These are phyloP conservation scores for Rafetus swinhoei DNA, from an alignment of 2,113 vertebrate species.

Conservation along the genomic window DNA sequence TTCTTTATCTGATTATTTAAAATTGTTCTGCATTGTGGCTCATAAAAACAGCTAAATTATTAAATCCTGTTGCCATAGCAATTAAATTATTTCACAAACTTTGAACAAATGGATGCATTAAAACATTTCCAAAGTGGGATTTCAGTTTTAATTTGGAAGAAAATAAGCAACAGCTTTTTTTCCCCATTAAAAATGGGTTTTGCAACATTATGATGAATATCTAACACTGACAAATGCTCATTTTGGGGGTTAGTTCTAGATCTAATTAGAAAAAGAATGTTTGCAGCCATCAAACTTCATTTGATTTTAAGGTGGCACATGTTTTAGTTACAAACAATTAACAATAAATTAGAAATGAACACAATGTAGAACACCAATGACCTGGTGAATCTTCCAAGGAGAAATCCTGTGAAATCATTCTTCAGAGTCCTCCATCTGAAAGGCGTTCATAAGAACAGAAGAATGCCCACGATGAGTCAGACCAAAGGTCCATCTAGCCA, in stretches of 20 bases:
- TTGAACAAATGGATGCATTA: neutral
- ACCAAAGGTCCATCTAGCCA: no score
- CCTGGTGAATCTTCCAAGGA: neutral
- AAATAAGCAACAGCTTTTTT: neutral
- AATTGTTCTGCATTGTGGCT: neutral
- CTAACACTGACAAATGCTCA: neutral
- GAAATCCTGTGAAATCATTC: neutral
- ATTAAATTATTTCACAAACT: constrained; percentile 6
- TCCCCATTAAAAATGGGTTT: neutral
- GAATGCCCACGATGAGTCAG: no score
- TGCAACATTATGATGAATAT: neutral
- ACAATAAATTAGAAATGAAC: neutral
- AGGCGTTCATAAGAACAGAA: neutral
- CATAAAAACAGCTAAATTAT: neutral
- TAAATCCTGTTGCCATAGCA: neutral
- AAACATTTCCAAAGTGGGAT: neutral
- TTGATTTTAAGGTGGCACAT: neutral
- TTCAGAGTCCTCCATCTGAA: neutral
- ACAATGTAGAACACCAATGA: neutral
- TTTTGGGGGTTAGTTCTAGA: neutral
- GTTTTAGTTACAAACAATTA: neutral
- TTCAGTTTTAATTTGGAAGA: neutral
- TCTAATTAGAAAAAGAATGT: neutral
- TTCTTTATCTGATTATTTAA: constrained; percentile 48
- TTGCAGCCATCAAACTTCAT: neutral